Base-by-base conservation (phyloP, 2,797 vertebrate species). In the Nothura maculosa region DNA sequence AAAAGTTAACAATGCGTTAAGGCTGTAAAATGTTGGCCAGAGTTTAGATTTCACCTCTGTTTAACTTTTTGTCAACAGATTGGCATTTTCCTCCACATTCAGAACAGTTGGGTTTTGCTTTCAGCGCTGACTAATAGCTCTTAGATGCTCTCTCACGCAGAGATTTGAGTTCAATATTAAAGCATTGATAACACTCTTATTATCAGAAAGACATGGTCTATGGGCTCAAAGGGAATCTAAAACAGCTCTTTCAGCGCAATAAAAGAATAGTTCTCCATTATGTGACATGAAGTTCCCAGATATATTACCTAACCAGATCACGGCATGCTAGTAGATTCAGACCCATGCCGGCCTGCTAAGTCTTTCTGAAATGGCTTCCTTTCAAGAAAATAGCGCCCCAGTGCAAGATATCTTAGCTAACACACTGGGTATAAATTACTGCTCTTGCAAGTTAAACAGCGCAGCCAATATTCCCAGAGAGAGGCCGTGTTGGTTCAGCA, bases 81-180 rank as follows among this genome's bases (percentile, higher is more conserved):
- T 96, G 97, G 96, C 94, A 93, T 96, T 97, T 97, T 97, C 94
- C 96, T 97, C 94, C 89, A 92, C 96, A 97, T 97, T 97, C 97
- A 97, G 55, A 38, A 87, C 82, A 88, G 89, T 95, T 83, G 80
- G 50, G 96, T 96, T 98, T 96, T 95, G 90, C 91, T 97, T 97
- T 96, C 95, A 96, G 96, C 91, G 6, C 96, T 93, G 90, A 94
- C 83, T 95, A 76, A 94, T 89, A 96, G 97, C 94, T 95, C 92
- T 93, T 81, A 94, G 95, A 97, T 93, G 95, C 95, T 92, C 92
- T 87, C 84, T 94, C 97, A 97, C 43, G 76, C 96, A 96, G 80
- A 95, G 96, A 95, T 91, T 96, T 58, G 89, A 75, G 92, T 96
- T 96, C 94, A 96, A 96, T 92, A 95, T 95, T 94, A 92, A 96